Evolutionary conservation across 2,797 vertebrate species (phyloP), one percentile per base, ranked within the genome.

Genomic region (Gambusia yucatana): DNA sequence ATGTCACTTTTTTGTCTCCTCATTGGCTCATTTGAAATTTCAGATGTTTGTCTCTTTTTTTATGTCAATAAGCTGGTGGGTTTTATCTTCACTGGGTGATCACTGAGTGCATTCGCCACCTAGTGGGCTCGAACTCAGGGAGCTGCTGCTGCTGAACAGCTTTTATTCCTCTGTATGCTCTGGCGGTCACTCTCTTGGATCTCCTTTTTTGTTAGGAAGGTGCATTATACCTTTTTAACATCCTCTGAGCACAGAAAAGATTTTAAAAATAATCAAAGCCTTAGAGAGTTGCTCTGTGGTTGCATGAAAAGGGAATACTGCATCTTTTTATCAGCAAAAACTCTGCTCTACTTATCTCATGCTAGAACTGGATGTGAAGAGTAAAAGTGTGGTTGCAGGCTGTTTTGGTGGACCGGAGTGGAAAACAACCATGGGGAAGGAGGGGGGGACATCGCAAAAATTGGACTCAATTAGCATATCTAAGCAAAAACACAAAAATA

Each of bases 181-280:
- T 89, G 90, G 87, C 94, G 92, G 92, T 94, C 92, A 63, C 74
- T 84, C 83, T 89, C 81, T 94, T 88, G 92, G 88, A 93, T 92
- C 89, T 89, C 44, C 85, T 44, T 90, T 92, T 79, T 93, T 91
- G 90, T 93, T 93, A 92, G 85, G 77, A 90, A 94, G 93, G 91
- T 96, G 95, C 95, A 95, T 91, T 94, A 92, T 93, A 79, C 89
- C 90, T 87, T 85, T 80, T 83, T 88, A 84, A 86, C 85, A 87
- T 84, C 71, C 78, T 85, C 80, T 0, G 73, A 91, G 86, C 86
- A 86, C 87, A 89, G 82, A 87, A 88, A 85, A 89, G 65, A 67
- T 74, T 77, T 65, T 50, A 0, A 65, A 84, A 86, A 82, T 85
- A 72, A 82, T 77, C 30, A 74, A 52, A 48, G 81, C 76, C n/a